Conservation (phyloP, 35 echinoderm and acorn worm species). For the Antedon bifida region DNA sequence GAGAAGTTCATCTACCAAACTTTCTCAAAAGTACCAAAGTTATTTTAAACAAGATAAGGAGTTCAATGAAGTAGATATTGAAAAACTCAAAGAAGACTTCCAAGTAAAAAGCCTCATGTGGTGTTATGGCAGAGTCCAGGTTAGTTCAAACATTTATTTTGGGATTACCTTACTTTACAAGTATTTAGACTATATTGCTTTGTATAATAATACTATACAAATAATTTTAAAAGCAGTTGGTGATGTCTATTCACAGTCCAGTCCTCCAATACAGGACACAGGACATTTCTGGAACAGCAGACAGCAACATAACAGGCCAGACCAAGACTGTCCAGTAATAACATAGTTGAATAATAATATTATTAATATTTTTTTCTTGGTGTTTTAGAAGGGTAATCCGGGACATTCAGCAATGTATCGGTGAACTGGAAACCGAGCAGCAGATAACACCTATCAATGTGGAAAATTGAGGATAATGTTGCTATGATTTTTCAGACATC, state of each 20-base stretch:
- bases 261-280: too few relatives aligned
- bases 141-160: slow-evolving; percentile 4
- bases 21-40: slow-evolving; percentile 43
- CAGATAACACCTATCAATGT: slow-evolving; percentile 95
- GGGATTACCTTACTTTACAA: too few relatives aligned
- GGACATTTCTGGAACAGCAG: too few relatives aligned
- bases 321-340: too few relatives aligned
- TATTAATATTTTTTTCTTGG: too few relatives aligned
- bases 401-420: slow-evolving; percentile 64
- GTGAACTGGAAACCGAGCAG: too few relatives aligned
- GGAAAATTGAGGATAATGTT: slow-evolving; percentile 59
- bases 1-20: slow-evolving; percentile 82
- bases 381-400: slow-evolving; percentile 40
- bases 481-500: slow-evolving; percentile 23
- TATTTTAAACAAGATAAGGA: slow-evolving; percentile 68
- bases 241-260: too few relatives aligned
- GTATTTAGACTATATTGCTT: too few relatives aligned
- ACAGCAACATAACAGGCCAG: too few relatives aligned
- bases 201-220: too few relatives aligned
- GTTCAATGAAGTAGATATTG: slow-evolving; percentile 67
- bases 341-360: too few relatives aligned
- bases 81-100: slow-evolving; percentile 70
- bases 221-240: too few relatives aligned
- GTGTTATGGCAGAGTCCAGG: slow-evolving; percentile 71
- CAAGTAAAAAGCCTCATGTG: slow-evolving; percentile 75